Conservation (phyloP, 2,888 invertebrate genomes). For the Eupithecia dodoneata region DNA sequence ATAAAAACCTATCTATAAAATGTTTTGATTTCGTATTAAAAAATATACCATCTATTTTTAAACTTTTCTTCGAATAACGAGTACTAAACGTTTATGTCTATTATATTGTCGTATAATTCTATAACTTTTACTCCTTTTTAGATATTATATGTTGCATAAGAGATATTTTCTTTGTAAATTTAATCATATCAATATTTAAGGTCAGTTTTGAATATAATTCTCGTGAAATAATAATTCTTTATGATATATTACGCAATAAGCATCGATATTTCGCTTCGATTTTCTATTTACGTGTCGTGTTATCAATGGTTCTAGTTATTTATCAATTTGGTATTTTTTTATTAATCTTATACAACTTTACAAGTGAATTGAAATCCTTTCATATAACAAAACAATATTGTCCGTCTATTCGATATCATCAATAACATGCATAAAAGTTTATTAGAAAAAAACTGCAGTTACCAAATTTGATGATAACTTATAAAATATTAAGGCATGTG, state of each 20-base stretch:
- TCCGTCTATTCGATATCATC: not conserved
- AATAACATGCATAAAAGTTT: not conserved
- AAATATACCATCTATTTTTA: slow-evolving; percentile 3
- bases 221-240: slow-evolving; percentile 37
- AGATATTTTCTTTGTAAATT: slow-evolving; percentile 55
- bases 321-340: slow-evolving; percentile 2
- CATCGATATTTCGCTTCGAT: slow-evolving; percentile 66
- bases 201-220: slow-evolving; percentile 51
- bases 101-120: slow-evolving; percentile 18
- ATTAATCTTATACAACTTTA: not conserved
- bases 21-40: not conserved
- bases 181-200: slow-evolving; percentile 75
- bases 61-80: not conserved
- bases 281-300: slow-evolving; percentile 59
- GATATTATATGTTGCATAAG: slow-evolving; percentile 23
- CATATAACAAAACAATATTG: not conserved
- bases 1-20: not conserved
- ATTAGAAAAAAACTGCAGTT: not conserved
- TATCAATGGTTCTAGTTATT: slow-evolving; percentile 27
- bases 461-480: slow-evolving; percentile 12
- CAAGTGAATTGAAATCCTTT: not conserved
- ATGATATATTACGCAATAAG: slow-evolving; percentile 64
- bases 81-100: slow-evolving; percentile 10
- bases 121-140: slow-evolving; percentile 5
- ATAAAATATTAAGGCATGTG: not conserved